These are phyloP conservation scores for Eudemis profundana DNA, from an alignment of 2,888 invertebrate species.

Conservation along the genomic window DNA sequence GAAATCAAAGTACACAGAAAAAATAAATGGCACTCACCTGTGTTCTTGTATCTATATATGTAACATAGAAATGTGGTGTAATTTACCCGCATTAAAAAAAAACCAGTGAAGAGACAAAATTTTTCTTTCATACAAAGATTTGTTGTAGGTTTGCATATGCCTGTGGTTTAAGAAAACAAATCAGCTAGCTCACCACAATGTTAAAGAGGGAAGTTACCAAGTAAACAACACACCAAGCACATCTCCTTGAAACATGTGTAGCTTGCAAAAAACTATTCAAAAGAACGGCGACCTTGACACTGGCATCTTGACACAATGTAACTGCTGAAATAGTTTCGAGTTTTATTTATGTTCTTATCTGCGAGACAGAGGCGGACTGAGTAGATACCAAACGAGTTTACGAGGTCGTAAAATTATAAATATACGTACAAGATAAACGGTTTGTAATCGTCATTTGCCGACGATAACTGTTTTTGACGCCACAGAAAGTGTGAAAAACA, in stretches of 20 bases:
- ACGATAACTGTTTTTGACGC: not conserved
- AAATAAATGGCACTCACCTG: too few relatives aligned
- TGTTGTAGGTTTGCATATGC: too few relatives aligned
- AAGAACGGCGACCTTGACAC: constrained; percentile 11
- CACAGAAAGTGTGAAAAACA: not conserved
- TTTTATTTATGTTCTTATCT: constrained; percentile 21
- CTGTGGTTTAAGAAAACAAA: too few relatives aligned
- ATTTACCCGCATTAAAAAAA: too few relatives aligned
- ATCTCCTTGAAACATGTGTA: not conserved
- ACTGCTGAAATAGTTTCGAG: constrained; percentile 10
- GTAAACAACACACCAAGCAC: too few relatives aligned
- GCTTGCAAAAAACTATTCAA: not conserved
- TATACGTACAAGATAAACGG: constrained; percentile 15
- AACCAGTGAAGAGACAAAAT: too few relatives aligned
- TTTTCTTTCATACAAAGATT: too few relatives aligned
- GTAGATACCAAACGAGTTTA: constrained; percentile 13
- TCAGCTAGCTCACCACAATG: too few relatives aligned
- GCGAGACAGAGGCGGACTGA: not conserved
- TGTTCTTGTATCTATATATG: too few relatives aligned
- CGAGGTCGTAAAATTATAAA: constrained; percentile 24
- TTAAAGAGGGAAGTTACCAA: too few relatives aligned
- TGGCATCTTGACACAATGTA: constrained; percentile 7
- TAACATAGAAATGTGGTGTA: too few relatives aligned
- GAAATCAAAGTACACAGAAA: too few relatives aligned
- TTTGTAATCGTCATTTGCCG: constrained; percentile 6